A percentile compares a stretch with the other conserved stretches of the same genome.
Conservation (phyloP, 2,888 invertebrate species). For the Pristionchus arcanus region DNA sequence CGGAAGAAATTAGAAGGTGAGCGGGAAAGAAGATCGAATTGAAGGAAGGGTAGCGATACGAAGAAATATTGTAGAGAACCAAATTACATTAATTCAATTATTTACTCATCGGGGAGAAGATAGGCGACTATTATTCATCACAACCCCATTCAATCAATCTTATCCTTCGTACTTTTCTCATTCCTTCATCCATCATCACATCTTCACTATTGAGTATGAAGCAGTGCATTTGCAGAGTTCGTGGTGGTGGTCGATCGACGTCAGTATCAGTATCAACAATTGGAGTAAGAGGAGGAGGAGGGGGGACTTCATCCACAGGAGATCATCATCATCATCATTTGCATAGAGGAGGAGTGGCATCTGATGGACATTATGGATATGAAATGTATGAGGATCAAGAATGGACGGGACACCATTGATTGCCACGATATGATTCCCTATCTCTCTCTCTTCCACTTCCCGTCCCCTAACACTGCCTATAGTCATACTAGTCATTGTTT, state of each 20-base stretch:
- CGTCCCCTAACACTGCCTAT: neutral
- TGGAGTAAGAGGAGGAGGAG: neutral
- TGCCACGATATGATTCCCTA: neutral
- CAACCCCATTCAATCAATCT: too few relatives aligned
- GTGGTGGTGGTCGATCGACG: slow-evolving; percentile 30
- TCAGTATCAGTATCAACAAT: neutral
- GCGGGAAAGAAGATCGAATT: neutral
- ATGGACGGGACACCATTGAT: neutral
- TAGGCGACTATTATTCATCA: too few relatives aligned
- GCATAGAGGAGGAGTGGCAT: neutral
- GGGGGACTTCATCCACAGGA: neutral
- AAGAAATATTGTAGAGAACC: neutral
- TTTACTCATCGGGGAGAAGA: neutral
- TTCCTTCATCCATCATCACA: too few relatives aligned
- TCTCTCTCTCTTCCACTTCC: neutral
- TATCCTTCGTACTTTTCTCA: too few relatives aligned
- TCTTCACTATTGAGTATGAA: neutral
- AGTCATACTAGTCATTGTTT: neutral
- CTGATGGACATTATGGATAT: slow-evolving; percentile 5
- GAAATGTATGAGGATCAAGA: slow-evolving; percentile 38
- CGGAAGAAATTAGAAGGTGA: slow-evolving; percentile 25
- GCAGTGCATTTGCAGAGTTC: neutral
- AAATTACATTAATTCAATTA: neutral
- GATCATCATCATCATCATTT: neutral
- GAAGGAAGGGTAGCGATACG: neutral